Base-by-base conservation (phyloP, 2,888 invertebrate species). In the Aelia acuminata region DNA sequence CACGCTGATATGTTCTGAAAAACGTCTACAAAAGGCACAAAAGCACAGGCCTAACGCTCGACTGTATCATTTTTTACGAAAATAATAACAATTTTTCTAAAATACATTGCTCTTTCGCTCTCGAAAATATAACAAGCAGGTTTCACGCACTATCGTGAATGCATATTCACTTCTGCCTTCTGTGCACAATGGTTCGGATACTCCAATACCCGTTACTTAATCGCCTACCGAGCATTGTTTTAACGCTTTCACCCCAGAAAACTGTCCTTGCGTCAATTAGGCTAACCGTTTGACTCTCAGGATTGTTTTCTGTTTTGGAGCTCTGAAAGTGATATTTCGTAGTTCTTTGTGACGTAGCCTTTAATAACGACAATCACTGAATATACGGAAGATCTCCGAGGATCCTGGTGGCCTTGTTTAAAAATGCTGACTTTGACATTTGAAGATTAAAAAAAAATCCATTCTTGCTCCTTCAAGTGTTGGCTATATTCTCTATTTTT, bases 351-450 rank as follows among this genome's bases (percentile, higher is more conserved):
- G 35, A 35, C 31, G 5, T 35, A 31, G 35, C 18, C 5, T 31
- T 70, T 70, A 70, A 35, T 70, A 35, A 35, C 4, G 35, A 18
- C 20, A 7, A 57, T 31, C 26, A 22, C 22, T 10, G 43, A 43
- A 43, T 39, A 43, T 43, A 8, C 10, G 80, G 80, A 80, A 80
- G 80, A 80, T 80, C 43, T 47, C n/a, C 0, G 1, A 75, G 43
- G 11, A 80, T 80, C 80, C 43, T 43, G 80, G n/a, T n/a, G 80
- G 43, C 80, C 80, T 80, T 80, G 80, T 43, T 80, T 80, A 80
- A 43, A 35, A 80, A 80, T 80, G 43, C 80, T 15, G 43, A 4
- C 80, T 80, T 80, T 80, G 80, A 80, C 80, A 80, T 80, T 80
- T 80, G n/a, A n/a, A 39, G 13, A 70, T 0, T 35, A 15, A 13